These are phyloP conservation scores for Lynx canadensis DNA, from an alignment of 2,113 vertebrate species.

Conservation along the genomic window DNA sequence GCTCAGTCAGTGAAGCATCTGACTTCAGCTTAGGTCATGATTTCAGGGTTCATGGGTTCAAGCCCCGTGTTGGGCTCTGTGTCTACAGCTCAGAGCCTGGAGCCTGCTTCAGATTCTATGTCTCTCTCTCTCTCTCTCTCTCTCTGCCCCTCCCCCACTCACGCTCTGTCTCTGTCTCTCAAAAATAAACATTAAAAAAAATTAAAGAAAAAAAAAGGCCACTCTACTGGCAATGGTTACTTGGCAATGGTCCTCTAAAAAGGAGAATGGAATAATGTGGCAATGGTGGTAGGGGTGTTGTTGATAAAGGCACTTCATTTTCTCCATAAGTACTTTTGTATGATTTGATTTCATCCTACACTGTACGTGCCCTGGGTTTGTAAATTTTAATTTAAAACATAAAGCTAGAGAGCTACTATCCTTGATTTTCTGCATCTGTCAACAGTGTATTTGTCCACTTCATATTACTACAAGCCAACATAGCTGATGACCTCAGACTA, in stretches of 20 bases:
- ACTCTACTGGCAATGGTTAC: not conserved
- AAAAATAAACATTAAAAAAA: too few species aligned
- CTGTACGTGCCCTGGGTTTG: not conserved
- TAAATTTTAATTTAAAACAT: not conserved
- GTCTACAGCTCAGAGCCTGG: too few species aligned
- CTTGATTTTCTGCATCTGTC: not conserved
- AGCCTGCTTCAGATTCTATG: too few species aligned
- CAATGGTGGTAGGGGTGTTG: not conserved
- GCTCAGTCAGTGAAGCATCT: too few species aligned
- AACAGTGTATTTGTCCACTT: constrained; percentile 28
- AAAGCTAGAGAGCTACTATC: not conserved
- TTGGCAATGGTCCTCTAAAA: not conserved
- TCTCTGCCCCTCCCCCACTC: too few species aligned
- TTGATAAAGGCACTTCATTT: not conserved
- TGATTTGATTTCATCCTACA: not conserved
- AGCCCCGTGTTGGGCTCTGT: too few species aligned
- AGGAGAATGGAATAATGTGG: not conserved
- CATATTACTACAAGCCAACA: constrained; percentile 30
- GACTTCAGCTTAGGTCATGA: too few species aligned
- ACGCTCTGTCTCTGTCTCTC: too few species aligned
- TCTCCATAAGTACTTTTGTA: not conserved
- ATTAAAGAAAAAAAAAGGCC: not conserved
- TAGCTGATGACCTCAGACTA: not conserved
- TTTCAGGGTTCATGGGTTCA: too few species aligned
- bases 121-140: too few species aligned